Conservation (phyloP, 2,113 vertebrate species). For the Hassar affinis region DNA sequence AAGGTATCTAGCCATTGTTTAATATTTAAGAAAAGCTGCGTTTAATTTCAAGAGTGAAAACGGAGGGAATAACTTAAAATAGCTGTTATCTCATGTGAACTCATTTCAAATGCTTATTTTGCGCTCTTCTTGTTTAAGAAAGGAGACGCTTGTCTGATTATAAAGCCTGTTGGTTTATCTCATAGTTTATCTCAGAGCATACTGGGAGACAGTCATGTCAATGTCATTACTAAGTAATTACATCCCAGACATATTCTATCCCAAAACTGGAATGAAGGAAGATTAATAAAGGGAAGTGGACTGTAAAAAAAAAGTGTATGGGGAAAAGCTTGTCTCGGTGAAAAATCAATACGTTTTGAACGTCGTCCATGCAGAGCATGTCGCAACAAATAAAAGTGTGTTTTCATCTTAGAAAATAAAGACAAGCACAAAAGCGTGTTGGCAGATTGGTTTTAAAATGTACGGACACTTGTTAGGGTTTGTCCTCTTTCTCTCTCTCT, state of each 20-base stretch:
- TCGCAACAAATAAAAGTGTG: slow-evolving; percentile 36
- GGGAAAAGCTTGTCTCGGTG: slow-evolving; percentile 16
- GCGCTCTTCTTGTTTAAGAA: too few relatives aligned
- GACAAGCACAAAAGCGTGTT: not conserved
- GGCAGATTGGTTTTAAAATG: slow-evolving; percentile 17
- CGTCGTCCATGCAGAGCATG: not conserved
- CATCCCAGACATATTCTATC: not conserved
- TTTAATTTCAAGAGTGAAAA: too few relatives aligned
- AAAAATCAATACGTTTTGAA: slow-evolving; percentile 4
- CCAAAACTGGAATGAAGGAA: slow-evolving; percentile 20
- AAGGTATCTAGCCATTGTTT: too few relatives aligned
- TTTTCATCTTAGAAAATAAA: slow-evolving; percentile 18
- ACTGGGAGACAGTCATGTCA: not conserved
- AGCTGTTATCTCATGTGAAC: too few relatives aligned
- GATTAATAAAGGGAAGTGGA: slow-evolving; percentile 19
- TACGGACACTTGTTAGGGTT: not conserved
- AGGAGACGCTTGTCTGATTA: not conserved
- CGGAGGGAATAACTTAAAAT: too few relatives aligned
- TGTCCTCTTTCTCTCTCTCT: slow-evolving; percentile 30
- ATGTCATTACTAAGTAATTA: not conserved
- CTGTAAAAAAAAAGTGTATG: not conserved
- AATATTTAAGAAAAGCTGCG: too few relatives aligned
- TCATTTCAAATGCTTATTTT: too few relatives aligned
- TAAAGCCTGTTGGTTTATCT: not conserved
- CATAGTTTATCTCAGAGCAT: too few relatives aligned